Evolutionary conservation across 2,797 vertebrate genomes (phyloP).

Genomic region (Neosilurus mollespiculum): DNA sequence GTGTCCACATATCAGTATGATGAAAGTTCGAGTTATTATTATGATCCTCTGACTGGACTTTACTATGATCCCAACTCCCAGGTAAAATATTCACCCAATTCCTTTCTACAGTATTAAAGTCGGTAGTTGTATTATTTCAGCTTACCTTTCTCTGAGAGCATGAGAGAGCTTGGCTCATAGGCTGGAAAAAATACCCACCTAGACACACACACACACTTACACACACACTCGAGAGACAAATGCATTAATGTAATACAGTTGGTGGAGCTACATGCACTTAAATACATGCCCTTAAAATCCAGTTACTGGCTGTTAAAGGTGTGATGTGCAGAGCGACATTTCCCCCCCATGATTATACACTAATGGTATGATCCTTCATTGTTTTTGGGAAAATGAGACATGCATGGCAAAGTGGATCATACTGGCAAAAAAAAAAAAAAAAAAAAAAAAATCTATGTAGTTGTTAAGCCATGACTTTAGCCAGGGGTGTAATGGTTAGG

Average conservation of each 20-base stretch:
- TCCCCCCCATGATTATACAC: neutral
- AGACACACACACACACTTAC: neutral
- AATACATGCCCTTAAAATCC: neutral
- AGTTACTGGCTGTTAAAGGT: neutral
- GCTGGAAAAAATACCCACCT: neutral
- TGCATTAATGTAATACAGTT: neutral
- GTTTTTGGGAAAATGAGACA: neutral
- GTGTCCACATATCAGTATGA: conserved; percentile 91
- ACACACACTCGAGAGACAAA: neutral
- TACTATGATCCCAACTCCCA: conserved; percentile 90
- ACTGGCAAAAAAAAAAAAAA: neutral
- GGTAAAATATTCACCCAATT: conserved; percentile 60
- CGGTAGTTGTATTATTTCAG: neutral
- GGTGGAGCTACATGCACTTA: neutral
- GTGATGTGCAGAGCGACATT: neutral
- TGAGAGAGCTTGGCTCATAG: neutral
- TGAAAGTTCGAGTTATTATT: conserved; percentile 87
- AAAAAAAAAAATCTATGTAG: neutral
- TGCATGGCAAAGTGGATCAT: neutral
- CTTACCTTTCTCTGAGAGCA: no score
- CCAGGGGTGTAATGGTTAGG: no score
- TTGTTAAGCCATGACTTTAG: neutral
- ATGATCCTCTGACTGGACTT: conserved; percentile 87
- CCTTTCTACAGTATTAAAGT: neutral
- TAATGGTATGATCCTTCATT: neutral